Percentiles rank a stretch among this genome's conserved stretches.
Conservation (phyloP, 2,113 vertebrate species). For the Mandrillus leucophaeus region DNA sequence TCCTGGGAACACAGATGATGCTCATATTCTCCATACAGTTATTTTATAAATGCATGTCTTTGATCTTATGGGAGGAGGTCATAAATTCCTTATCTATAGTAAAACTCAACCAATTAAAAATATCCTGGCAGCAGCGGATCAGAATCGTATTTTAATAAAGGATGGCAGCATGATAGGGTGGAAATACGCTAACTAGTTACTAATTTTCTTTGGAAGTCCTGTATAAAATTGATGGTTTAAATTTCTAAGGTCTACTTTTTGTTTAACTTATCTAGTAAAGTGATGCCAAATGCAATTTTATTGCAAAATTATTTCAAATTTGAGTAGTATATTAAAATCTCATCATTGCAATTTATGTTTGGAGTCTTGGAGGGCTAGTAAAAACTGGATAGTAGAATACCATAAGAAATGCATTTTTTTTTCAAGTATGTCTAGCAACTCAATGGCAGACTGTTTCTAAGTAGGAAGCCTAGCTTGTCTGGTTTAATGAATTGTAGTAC, state of each 20-base stretch:
- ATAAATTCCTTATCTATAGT: conserved; percentile 29
- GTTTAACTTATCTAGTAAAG: background rate
- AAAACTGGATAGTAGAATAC: background rate
- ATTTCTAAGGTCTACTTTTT: background rate
- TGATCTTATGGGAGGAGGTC: conserved; percentile 32
- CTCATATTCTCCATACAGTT: conserved; percentile 16
- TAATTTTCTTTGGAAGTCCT: conserved; percentile 32
- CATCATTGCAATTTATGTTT: background rate
- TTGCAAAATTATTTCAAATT: conserved; percentile 24
- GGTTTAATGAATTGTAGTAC: background rate
- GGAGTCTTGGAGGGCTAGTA: background rate
- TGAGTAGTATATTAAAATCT: background rate
- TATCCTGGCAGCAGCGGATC: conserved; percentile 24
- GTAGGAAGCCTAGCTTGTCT: background rate
- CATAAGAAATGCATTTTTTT: background rate
- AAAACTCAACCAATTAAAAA: conserved; percentile 65
- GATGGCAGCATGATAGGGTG: background rate
- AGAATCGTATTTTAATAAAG: conserved; percentile 43
- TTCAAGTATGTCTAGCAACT: background rate
- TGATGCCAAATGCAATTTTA: conserved; percentile 15
- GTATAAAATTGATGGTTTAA: conserved; percentile 13
- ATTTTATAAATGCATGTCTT: conserved; percentile 53
- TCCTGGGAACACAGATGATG: conserved; percentile 56
- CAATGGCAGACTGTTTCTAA: background rate
- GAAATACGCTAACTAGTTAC: background rate